These are phyloP conservation scores for Ibycter americanus DNA, from an alignment of 2,797 vertebrate species.

Conservation along the genomic window DNA sequence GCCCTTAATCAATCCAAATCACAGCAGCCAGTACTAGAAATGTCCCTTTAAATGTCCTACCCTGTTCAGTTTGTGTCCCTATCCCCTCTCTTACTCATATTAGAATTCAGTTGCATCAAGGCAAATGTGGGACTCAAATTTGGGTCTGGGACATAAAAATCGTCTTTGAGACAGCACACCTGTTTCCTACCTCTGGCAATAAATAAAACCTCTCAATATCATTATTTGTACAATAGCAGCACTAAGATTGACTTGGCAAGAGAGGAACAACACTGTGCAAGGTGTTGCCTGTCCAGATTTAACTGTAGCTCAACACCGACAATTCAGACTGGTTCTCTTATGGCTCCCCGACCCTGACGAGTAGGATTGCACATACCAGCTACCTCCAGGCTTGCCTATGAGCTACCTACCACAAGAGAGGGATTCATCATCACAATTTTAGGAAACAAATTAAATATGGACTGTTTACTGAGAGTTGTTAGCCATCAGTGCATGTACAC, in stretches of 20 bases:
- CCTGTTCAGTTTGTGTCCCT: not conserved
- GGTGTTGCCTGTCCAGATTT: not conserved
- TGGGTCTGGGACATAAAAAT: not conserved
- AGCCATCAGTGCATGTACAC: not conserved
- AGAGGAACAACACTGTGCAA: not conserved
- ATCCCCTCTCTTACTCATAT: not conserved
- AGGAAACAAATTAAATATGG: not conserved
- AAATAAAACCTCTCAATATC: not conserved
- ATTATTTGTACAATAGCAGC: not conserved
- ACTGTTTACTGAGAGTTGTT: not conserved
- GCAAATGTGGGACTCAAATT: not conserved
- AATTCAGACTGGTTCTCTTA: not conserved
- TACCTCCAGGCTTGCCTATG: not conserved
- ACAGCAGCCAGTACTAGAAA: not conserved
- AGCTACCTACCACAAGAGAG: not conserved
- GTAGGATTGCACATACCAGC: not conserved
- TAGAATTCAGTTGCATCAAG: not conserved
- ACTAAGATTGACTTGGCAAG: not conserved
- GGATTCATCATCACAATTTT: not conserved
- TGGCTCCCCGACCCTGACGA: not conserved
- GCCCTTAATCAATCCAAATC: not conserved
- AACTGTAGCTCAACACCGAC: not conserved
- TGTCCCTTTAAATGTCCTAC: not conserved
- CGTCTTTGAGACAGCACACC: not conserved
- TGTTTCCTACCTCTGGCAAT: not conserved